Conservation (phyloP, 2,888 invertebrate genomes). For the Dysmachus trigonus region DNA sequence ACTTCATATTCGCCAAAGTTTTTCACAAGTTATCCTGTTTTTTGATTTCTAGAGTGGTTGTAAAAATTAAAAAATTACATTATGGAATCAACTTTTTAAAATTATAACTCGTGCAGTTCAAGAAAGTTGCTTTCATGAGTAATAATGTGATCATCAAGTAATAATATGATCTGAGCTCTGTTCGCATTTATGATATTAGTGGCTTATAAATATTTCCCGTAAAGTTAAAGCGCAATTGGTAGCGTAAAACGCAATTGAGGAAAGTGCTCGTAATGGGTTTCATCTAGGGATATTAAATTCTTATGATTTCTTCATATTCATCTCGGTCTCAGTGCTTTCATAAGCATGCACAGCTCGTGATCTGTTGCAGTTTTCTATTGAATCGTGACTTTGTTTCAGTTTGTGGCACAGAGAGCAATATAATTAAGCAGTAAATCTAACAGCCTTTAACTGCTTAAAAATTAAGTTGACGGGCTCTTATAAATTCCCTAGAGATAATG, state of each 20-base stretch:
- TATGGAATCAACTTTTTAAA: too few relatives aligned
- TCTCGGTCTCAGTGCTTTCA: background rate
- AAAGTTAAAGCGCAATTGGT: background rate
- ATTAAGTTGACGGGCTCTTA: background rate
- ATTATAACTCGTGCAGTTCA: background rate
- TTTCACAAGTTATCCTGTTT: too few relatives aligned
- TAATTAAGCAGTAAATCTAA: constrained; percentile 39
- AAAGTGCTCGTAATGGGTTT: background rate
- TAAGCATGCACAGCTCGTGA: background rate
- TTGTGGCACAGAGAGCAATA: background rate
- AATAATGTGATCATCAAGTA: background rate
- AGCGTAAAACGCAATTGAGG: background rate
- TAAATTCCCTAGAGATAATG: constrained; percentile 23
- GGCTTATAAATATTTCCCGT: background rate
- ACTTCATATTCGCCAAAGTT: too few relatives aligned
- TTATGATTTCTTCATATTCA: background rate
- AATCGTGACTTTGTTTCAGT: constrained; percentile 20
- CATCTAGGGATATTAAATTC: background rate
- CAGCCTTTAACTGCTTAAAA: background rate
- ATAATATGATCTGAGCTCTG: background rate
- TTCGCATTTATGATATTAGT: background rate
- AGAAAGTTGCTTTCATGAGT: background rate
- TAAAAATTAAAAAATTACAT: too few relatives aligned
- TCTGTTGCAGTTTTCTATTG: background rate
- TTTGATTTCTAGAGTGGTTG: too few relatives aligned